Evolutionary conservation across 30 jellyfish, hydroid and myxozoan genomes (phyloP), one percentile per base, ranked within the genome.

Genomic region (Morbakka virulenta): DNA sequence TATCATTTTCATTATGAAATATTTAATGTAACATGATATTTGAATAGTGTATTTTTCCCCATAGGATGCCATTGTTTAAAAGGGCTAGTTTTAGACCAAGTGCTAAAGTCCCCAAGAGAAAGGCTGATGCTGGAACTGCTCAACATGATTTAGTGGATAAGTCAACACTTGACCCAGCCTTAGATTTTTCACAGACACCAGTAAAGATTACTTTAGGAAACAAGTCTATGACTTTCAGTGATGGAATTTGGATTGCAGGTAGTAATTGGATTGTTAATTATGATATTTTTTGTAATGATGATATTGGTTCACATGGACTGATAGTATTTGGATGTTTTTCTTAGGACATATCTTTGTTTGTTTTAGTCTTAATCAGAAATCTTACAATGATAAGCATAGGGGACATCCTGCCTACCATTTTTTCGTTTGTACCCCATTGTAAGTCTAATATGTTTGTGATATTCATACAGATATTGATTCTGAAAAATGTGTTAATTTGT

Each of bases 71-170:
- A 1, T 68, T 91, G 36, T 91, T 91, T 64, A 80, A 73, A 36
- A 82, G 68, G 72, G 79, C 98, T 52, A 91, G 98, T 78, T 91
- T 91, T 68, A 83, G 79, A 69, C 96, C 95, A 1, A 50, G 30
- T 35, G 57, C 94, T 33, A 91, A 83, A 71, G 95, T 91, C 50
- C 98, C 98, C 0, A 86, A 82, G 21, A 67, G 98, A 61, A 80
- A 95, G 29, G 86, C 95, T 17, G 96, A 91, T 68, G 96, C 98
- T 27, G 96, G 98, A 0, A 84, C 98, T 3, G 67, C 98, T 2
- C 75, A 74, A 47, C 23, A 79, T 17, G 94, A 83, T 51, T 87
- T 91, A 26, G 67, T 83, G 0, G 98, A 91, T 79, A 86, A 89
- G 62, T 87, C 64, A 27, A 70, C 96, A 29, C 74, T 91, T 53